Base-by-base conservation (phyloP, 2,113 vertebrate genomes). In the Pseudonaja textilis region DNA sequence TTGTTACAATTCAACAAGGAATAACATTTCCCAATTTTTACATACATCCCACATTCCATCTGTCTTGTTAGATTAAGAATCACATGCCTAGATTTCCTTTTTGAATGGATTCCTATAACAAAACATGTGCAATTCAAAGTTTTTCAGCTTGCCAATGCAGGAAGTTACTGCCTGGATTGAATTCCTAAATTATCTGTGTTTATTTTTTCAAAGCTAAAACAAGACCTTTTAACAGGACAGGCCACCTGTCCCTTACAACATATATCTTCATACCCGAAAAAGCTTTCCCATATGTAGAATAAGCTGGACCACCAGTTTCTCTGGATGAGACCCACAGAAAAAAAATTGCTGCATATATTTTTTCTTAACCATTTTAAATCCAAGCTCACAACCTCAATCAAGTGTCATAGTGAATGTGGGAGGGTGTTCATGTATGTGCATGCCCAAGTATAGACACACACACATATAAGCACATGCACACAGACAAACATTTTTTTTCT, bases 171-270 rank as follows among this genome's bases (percentile, higher is more conserved):
- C 74, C 95, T 87, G 90, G 89, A 52, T 87, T 89, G 50, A 0
- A 1, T 92, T 96, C 56, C 94, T 96, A 89, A 96, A 95, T 96
- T 95, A 56, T 81, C 93, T 96, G 91, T 94, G 59, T 93, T 95
- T 85, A 26, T 95, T 96, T 96, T 50, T 93, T 92, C 95, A 87
- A 93, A 64, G 96, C 95, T 94, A 95, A 96, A 96, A 93, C 61
- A 94, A 96, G 92, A 89, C n/a, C 42, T 93, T 96, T 95, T 94
- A 34, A 90, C 64, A 93, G 96, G 94, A 85, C 0, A 4, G 95
- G 86, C 93, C 81, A 93, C 96, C 97, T 95, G 93, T 50, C 93
- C 26, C 92, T 95, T 95, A 96, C 95, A 94, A 52, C 34, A 56
- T 86, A 91, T 90, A 52, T 90, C 93, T 95, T 95, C 59, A 74